phyloP scores from a whole-genome alignment of 2,797 vertebrate genomes.

The Lagocephalus sceleratus region DNA sequence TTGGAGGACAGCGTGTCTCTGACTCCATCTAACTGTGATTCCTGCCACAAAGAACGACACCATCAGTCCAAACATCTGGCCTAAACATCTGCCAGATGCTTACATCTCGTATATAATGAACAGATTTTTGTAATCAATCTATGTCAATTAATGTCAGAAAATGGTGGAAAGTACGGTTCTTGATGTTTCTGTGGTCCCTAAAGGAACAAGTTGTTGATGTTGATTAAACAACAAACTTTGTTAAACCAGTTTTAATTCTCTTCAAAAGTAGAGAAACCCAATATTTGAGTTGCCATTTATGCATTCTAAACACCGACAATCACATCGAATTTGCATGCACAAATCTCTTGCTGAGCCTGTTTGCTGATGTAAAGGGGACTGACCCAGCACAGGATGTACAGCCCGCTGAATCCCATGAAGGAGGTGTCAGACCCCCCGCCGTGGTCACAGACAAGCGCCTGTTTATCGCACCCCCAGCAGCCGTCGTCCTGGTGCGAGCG shows the following conservation, averaged over 20 bases:
- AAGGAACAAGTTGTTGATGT: no score
- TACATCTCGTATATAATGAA: not conserved
- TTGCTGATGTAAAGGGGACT: constrained; percentile 1
- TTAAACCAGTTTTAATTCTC: no score
- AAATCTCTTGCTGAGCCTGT: not conserved
- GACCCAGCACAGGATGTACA: constrained; percentile 73
- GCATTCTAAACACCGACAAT: no score
- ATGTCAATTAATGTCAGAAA: no score
- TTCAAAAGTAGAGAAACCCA: no score
- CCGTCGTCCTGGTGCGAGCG: constrained; percentile 14
- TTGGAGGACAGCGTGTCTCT: not conserved
- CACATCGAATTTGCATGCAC: no score
- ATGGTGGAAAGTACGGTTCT: no score
- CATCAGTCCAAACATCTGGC: constrained; percentile 1
- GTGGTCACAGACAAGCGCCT: constrained; percentile 4
- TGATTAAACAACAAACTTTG: no score
- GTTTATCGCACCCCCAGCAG: constrained; percentile 23
- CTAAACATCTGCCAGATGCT: no score
- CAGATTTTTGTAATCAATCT: not conserved
- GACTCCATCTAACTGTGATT: not conserved
- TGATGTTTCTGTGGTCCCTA: no score
- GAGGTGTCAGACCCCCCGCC: constrained; percentile 32
- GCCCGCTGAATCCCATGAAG: constrained; percentile 68
- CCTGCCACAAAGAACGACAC: constrained; percentile 18
- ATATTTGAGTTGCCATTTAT: no score